phyloP scores from a whole-genome alignment of 2,797 vertebrate genomes.

The Glyptemys insculpta region DNA sequence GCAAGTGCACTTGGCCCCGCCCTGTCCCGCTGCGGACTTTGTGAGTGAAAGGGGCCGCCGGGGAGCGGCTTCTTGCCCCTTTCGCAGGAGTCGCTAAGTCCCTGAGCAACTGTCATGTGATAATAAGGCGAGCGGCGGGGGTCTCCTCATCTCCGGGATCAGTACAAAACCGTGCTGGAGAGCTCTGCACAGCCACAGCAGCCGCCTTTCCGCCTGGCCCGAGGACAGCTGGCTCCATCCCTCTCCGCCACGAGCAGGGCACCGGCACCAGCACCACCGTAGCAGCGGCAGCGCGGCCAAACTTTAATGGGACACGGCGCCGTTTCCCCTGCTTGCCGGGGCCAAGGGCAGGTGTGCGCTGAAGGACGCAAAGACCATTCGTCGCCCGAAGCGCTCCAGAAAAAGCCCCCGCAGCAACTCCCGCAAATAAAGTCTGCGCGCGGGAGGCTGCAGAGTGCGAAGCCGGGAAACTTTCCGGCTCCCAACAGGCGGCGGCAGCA shows the following conservation, averaged over 20 bases:
- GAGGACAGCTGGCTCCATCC: not conserved
- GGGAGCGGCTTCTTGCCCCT: not conserved
- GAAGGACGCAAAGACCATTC: not conserved
- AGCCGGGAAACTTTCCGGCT: too few species aligned
- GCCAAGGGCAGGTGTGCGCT: too few species aligned
- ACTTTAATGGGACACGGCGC: too few species aligned
- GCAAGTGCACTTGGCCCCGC: not conserved
- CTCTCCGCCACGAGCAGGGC: too few species aligned
- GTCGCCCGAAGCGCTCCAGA: not conserved
- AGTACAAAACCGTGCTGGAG: constrained; percentile 88
- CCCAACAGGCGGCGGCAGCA: too few species aligned
- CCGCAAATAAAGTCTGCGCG: not conserved
- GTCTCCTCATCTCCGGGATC: constrained; percentile 83
- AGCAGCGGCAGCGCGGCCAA: not conserved
- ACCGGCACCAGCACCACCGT: too few species aligned
- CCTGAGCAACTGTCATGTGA: constrained; percentile 90
- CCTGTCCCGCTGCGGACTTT: not conserved
- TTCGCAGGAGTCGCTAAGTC: constrained; percentile 35
- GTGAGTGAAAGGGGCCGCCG: constrained; percentile 10
- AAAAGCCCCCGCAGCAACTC: not conserved
- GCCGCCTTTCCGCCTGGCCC: not conserved
- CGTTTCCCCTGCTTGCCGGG: too few species aligned
- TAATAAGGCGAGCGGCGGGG: constrained; percentile 87
- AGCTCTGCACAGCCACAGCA: constrained; percentile 60
- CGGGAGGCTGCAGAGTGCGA: too few species aligned